These are phyloP conservation scores for Conus canariensis DNA, from an alignment of 2,888 invertebrate species.

Conservation along the genomic window DNA sequence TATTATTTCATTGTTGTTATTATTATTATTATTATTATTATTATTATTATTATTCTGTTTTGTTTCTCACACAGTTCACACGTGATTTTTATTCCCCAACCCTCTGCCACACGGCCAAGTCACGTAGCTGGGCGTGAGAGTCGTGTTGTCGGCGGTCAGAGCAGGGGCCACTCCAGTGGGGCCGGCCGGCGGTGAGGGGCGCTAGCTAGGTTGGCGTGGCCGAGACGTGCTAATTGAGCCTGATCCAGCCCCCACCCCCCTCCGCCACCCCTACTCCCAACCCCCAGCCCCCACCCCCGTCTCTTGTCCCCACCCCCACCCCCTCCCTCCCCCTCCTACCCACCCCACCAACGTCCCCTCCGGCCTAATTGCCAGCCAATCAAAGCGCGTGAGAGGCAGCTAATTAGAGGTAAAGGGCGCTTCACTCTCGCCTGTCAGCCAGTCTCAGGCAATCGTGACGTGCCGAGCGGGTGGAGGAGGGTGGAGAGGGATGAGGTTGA, in stretches of 20 bases:
- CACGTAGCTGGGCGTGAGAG: too few relatives aligned
- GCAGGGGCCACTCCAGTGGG: too few relatives aligned
- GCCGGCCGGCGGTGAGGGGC: too few relatives aligned
- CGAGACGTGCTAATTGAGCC: not conserved
- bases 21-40: not conserved
- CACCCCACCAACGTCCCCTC: not conserved
- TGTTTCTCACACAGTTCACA: not conserved
- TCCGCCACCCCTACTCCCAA: not conserved
- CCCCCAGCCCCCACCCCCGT: not conserved
- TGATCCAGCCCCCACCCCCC: not conserved
- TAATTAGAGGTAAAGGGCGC: constrained; percentile 26
- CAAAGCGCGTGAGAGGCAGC: constrained; percentile 24
- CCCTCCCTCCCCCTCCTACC: constrained; percentile 19
- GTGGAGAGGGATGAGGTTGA: not conserved
- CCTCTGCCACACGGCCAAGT: not conserved
- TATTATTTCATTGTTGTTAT: not conserved
- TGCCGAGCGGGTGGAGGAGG: not conserved
- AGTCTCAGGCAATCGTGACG: constrained; percentile 4
- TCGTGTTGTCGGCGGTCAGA: too few relatives aligned
- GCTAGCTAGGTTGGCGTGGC: not conserved
- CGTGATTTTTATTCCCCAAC: too few relatives aligned
- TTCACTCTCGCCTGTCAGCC: constrained; percentile 8
- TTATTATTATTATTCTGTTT: not conserved
- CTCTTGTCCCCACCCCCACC: constrained; percentile 9
- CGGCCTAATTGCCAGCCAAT: constrained; percentile 17